These are phyloP conservation scores for Periophthalmus magnuspinnatus DNA, from an alignment of 2,797 vertebrate species.

Conservation along the genomic window DNA sequence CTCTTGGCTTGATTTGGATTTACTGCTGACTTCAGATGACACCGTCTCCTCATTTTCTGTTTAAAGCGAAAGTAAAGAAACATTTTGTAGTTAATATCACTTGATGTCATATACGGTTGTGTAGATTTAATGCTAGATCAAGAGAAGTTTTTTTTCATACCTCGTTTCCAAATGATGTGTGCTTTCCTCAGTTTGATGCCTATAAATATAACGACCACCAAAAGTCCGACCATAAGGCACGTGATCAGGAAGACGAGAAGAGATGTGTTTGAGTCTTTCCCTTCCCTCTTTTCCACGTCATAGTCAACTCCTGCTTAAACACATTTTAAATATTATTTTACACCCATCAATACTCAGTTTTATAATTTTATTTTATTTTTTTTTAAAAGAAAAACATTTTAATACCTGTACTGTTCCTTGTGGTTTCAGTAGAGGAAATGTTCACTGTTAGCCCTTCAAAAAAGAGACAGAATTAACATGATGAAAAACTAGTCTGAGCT, in stretches of 20 bases:
- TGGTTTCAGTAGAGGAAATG: conserved; percentile 22
- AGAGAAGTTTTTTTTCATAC: conserved; percentile 57
- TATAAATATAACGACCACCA: conserved; percentile 85
- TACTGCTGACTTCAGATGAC: conserved; percentile 85
- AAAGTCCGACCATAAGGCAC: conserved; percentile 78
- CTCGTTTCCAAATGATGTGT: conserved; percentile 86
- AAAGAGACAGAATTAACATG: not conserved
- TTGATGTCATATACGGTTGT: too few species aligned
- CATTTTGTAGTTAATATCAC: too few species aligned
- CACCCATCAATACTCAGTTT: not conserved
- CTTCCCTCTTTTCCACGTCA: not conserved
- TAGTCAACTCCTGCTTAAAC: conserved; percentile 21
- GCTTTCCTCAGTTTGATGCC: conserved; percentile 83
- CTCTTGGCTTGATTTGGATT: conserved; percentile 85
- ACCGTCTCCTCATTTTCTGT: conserved; percentile 88
- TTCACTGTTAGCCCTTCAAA: conserved; percentile 38
- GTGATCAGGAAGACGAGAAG: conserved; percentile 84
- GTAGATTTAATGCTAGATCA: too few species aligned
- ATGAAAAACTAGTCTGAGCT: not conserved
- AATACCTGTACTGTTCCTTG: conserved; percentile 45
- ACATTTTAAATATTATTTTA: conserved; percentile 12
- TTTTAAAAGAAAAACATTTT: not conserved
- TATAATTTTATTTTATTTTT: too few species aligned
- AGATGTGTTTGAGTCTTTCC: conserved; percentile 34
- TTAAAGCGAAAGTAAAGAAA: conserved; percentile 29